Evolutionary conservation across 30 jellyfish, hydroid and myxozoan genomes (phyloP).

Genomic region (Morbakka virulenta): DNA sequence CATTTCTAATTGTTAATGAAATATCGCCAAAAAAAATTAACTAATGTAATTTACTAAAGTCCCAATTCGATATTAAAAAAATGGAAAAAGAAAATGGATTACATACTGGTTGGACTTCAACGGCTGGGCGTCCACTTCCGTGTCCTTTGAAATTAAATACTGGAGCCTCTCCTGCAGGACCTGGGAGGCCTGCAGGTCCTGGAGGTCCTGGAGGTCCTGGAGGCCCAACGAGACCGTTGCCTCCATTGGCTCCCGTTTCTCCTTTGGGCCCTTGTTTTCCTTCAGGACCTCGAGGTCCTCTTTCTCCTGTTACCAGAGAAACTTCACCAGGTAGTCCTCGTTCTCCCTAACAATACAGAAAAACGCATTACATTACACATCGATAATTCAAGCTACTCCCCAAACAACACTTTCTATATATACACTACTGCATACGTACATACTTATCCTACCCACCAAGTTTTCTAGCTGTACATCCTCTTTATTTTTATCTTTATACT

Average conservation of each 20-base stretch:
- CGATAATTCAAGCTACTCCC: too few species aligned
- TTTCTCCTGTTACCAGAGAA: constrained; percentile 25
- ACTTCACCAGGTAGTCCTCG: constrained; percentile 40
- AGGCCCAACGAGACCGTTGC: constrained; percentile 14
- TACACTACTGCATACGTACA: too few species aligned
- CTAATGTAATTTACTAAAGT: too few species aligned
- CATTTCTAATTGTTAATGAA: too few species aligned
- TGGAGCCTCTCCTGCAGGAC: neutral
- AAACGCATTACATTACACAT: too few species aligned
- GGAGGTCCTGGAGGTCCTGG: constrained; percentile 40
- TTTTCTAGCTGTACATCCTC: too few species aligned
- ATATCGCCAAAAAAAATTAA: too few species aligned
- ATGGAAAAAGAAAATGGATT: too few species aligned
- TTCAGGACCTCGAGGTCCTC: constrained; percentile 47
- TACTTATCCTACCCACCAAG: too few species aligned
- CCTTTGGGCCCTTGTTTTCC: constrained; percentile 48
- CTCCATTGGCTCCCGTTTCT: constrained; percentile 14
- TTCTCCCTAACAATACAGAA: constrained; percentile 24
- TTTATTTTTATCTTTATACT: too few species aligned
- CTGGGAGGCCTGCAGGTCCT: neutral
- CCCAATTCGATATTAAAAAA: too few species aligned
- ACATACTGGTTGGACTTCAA: neutral
- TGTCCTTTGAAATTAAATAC: neutral
- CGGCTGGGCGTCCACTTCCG: neutral
- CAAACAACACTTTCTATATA: too few species aligned